Percentiles rank a stretch among this genome's conserved stretches.
These are phyloP conservation scores for Procambarus clarkii DNA, from an alignment of 1,140 invertebrate species.

Conservation along the genomic window DNA sequence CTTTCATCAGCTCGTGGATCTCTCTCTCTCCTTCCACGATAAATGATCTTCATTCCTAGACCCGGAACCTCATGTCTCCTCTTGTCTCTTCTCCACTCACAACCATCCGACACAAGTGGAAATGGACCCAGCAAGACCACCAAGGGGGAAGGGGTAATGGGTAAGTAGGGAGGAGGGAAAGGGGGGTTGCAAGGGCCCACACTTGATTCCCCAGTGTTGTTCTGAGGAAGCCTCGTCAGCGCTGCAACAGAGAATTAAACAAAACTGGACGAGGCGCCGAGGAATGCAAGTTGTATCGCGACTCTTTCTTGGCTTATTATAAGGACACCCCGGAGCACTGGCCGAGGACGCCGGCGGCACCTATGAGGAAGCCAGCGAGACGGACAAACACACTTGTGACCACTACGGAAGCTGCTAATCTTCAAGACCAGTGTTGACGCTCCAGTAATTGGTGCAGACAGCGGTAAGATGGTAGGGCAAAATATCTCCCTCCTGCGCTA, in stretches of 20 bases:
- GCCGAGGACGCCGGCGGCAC: no score
- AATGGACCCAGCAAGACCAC: background rate
- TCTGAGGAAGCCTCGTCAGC: background rate
- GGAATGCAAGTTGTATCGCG: background rate
- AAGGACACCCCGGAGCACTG: background rate
- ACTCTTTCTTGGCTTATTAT: background rate
- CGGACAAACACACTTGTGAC: background rate
- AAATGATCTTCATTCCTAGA: background rate
- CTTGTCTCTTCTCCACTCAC: background rate
- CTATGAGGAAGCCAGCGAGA: background rate
- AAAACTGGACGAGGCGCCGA: background rate
- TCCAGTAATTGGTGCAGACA: slow-evolving; percentile 4
- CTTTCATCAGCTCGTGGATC: background rate
- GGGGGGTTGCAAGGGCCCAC: background rate
- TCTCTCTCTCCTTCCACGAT: background rate
- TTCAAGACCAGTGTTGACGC: slow-evolving; percentile 19
- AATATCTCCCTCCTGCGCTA: background rate
- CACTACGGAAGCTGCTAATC: background rate
- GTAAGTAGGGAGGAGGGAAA: background rate
- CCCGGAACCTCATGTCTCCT: background rate
- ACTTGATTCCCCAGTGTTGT: background rate
- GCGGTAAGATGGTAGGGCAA: background rate
- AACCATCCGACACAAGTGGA: background rate
- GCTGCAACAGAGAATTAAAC: slow-evolving; percentile 11
- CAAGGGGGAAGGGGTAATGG: no score